Percentiles rank a stretch among this genome's conserved stretches.
Evolutionary conservation across 2,113 vertebrate genomes (phyloP).

Genomic region (Python bivittatus): DNA sequence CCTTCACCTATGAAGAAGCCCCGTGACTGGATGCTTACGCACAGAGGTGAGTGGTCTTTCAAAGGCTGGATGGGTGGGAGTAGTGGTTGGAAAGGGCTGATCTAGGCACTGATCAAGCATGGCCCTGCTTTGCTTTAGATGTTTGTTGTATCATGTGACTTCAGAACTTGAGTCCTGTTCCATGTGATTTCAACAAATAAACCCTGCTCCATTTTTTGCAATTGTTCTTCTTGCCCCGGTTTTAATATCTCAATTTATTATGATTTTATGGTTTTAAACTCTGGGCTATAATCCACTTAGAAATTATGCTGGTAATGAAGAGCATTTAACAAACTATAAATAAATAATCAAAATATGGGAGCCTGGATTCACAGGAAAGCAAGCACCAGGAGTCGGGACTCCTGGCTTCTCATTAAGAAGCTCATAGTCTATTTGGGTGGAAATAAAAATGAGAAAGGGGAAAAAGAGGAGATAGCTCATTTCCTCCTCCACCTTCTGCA

Average conservation of each 20-base stretch:
- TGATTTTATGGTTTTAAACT: background rate
- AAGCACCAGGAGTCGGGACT: background rate
- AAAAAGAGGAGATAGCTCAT: no score
- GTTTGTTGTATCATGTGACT: background rate
- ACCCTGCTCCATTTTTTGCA: background rate
- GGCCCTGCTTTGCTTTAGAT: background rate
- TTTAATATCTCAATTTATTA: background rate
- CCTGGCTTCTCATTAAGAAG: no score
- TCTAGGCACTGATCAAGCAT: background rate
- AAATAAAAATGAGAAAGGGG: background rate
- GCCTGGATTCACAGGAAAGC: background rate
- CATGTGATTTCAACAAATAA: background rate
- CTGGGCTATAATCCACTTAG: background rate
- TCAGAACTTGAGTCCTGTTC: background rate
- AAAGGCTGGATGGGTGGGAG: background rate
- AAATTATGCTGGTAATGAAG: background rate
- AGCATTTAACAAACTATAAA: background rate
- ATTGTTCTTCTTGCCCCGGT: background rate
- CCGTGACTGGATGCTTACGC: background rate
- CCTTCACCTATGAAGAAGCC: conserved; percentile 31
- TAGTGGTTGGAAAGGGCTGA: background rate
- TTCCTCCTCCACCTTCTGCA: background rate
- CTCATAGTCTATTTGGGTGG: background rate
- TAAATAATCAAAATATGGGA: background rate
- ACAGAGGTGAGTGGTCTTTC: conserved; percentile 2